A percentile compares a stretch with the other conserved stretches of the same genome.
Evolutionary conservation across 2,888 invertebrate genomes (phyloP).

Genomic region (Syrista parreyssii): DNA sequence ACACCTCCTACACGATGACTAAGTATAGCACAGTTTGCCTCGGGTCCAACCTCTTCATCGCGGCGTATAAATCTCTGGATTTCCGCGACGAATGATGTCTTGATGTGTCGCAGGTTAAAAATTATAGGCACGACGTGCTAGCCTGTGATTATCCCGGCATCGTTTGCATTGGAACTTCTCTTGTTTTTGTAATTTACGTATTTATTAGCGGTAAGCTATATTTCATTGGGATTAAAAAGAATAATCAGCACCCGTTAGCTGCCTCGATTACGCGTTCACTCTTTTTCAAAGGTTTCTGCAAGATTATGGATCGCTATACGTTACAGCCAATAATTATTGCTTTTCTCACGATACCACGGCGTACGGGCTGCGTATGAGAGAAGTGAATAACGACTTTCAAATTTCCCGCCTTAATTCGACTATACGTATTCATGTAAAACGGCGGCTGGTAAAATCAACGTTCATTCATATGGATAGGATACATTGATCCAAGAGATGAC

Average conservation of each 20-base stretch:
- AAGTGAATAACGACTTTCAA: background rate
- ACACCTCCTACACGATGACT: constrained; percentile 47
- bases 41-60: constrained; percentile 40
- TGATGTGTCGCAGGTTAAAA: constrained; percentile 42
- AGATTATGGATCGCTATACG: background rate
- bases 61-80: constrained; percentile 38
- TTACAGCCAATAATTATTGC: constrained; percentile 22
- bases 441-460: background rate
- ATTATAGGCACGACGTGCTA: constrained; percentile 23
- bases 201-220: constrained; percentile 5
- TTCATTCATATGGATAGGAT: background rate
- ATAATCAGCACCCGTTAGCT: background rate
- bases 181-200: constrained; percentile 21
- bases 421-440: background rate
- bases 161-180: constrained; percentile 27
- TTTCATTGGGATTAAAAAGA: constrained; percentile 5
- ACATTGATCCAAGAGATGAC: background rate
- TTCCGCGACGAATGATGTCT: constrained; percentile 47
- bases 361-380: background rate
- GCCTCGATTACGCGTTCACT: background rate
- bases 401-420: background rate
- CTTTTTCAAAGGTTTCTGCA: background rate
- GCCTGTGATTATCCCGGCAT: constrained; percentile 39
- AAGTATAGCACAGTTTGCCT: constrained; percentile 23
- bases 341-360: constrained; percentile 10